Base-by-base conservation (phyloP, 2,113 vertebrate species). In the Triplophysa rosa region DNA sequence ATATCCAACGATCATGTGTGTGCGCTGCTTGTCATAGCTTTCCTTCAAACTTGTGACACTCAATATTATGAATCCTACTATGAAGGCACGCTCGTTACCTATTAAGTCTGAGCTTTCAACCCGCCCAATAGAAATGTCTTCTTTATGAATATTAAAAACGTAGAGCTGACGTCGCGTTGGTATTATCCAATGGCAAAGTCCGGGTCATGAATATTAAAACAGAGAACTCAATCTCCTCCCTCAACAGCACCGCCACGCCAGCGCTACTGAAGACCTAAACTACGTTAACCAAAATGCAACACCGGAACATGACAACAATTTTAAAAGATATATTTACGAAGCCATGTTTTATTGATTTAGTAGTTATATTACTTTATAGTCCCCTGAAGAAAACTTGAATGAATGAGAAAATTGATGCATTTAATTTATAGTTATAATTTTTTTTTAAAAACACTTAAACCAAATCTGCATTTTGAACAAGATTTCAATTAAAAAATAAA, bases 201-300 rank as follows among this genome's bases (percentile, higher is more conserved):
- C 2, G 13, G 1, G 9, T 63, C 37, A 63, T 75, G 23, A 63
- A 62, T 63, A 74, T 45, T 74, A 74, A 63, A 8, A 2, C 33
- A 4, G 12, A 58, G n/a, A 12, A n/a, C 17, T 37, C 49, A 67
- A 49, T 58, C 63, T 59, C 45, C 67, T 66, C 24, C 40, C 47
- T 23, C 63, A 73, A 21, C 33, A 37, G 6, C 33, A 37, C 17
- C 26, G 76, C 63, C 69, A 78, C 83, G 77, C 86, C 87, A 82
- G 59, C 77, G 64, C 56, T 56, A 2, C 42, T 78, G 23, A 69
- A 69, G 42, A 42, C 40, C 3, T 17, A 11, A 10, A 82, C 76
- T 62, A 62, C 81, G 16, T 54, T 79, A 45, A 76, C 81, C 81
- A 74, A 13, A 24, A 79, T 70, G 67, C 77, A 63, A 42, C 24